These are phyloP conservation scores for Hippocampus guttulatus DNA, from an alignment of 2,113 vertebrate genomes.

Conservation along the genomic window DNA sequence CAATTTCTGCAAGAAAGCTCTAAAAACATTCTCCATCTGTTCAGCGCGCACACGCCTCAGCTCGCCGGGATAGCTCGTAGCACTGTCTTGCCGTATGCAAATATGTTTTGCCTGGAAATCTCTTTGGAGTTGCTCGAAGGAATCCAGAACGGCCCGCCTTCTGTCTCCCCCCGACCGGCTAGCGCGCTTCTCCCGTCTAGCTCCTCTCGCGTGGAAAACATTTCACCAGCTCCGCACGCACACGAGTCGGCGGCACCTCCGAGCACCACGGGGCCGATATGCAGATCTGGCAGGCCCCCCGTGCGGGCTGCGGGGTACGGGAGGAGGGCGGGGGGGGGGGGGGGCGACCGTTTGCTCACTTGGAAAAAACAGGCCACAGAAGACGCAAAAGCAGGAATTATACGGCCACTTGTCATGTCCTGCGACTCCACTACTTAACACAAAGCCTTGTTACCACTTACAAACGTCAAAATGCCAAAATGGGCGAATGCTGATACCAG, in stretches of 20 bases:
- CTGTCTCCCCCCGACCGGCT: constrained; percentile 64
- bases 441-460: background rate
- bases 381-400: constrained; percentile 51
- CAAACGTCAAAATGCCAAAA: background rate
- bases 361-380: constrained; percentile 48
- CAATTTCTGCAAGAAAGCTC: constrained; percentile 71
- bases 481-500: too few relatives aligned
- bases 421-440: constrained; percentile 12
- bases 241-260: constrained; percentile 41
- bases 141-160: constrained; percentile 77
- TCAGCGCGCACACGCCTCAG: constrained; percentile 66
- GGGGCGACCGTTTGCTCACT: constrained; percentile 51
- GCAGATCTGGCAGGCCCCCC: constrained; percentile 57
- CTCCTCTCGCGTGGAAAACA: constrained; percentile 68
- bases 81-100: constrained; percentile 75
- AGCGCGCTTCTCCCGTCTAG: constrained; percentile 52
- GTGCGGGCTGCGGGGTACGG: constrained; percentile 30
- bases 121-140: constrained; percentile 80
- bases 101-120: constrained; percentile 81
- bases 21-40: constrained; percentile 73
- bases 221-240: constrained; percentile 72
- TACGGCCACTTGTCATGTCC: constrained; percentile 32
- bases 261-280: constrained; percentile 66
- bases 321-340: constrained; percentile 44
- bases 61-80: constrained; percentile 70